Evolutionary conservation across 2,113 vertebrate genomes (phyloP).

Genomic region (Sorex araneus): DNA sequence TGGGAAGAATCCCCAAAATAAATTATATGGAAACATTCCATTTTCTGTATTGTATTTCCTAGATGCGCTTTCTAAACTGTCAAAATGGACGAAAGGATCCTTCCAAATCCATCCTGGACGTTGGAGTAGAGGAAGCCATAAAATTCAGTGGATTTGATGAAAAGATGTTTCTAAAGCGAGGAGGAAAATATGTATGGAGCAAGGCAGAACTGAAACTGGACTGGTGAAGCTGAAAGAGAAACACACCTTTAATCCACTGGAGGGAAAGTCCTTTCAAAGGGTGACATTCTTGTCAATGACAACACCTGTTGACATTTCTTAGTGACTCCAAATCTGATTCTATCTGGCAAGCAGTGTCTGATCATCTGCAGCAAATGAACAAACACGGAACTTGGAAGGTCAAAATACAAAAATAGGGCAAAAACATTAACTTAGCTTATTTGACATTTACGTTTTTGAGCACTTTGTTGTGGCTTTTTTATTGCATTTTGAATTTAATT

Average conservation of each 20-base stretch:
- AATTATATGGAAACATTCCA: rapidly evolving
- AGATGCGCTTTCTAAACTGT: slow-evolving; percentile 99
- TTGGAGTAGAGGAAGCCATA: slow-evolving; percentile 94
- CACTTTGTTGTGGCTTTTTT: background rate
- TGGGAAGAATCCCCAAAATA: background rate
- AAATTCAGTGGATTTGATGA: slow-evolving; percentile 97
- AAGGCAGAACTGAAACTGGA: slow-evolving; percentile 96
- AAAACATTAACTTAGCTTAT: background rate
- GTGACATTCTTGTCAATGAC: too few relatives aligned
- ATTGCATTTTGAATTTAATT: background rate
- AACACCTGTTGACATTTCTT: background rate
- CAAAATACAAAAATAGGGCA: rapidly evolving
- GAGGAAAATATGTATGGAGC: slow-evolving; percentile 97
- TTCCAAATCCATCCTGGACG: slow-evolving; percentile 95
- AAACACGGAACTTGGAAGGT: background rate
- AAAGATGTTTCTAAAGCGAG: slow-evolving; percentile 95
- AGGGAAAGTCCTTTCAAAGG: rapidly evolving
- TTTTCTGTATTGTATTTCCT: slow-evolving; percentile 34
- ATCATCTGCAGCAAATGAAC: background rate
- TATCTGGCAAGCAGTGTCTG: rapidly evolving
- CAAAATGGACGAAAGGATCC: slow-evolving; percentile 94
- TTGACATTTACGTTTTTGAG: background rate
- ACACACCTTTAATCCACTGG: rapidly evolving
- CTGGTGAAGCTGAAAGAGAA: slow-evolving; percentile 89
- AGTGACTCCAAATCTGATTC: rapidly evolving